A percentile compares a stretch with the other conserved stretches of the same genome.
Conservation (phyloP, 2,113 vertebrate species). For the Callionymus lyra region DNA sequence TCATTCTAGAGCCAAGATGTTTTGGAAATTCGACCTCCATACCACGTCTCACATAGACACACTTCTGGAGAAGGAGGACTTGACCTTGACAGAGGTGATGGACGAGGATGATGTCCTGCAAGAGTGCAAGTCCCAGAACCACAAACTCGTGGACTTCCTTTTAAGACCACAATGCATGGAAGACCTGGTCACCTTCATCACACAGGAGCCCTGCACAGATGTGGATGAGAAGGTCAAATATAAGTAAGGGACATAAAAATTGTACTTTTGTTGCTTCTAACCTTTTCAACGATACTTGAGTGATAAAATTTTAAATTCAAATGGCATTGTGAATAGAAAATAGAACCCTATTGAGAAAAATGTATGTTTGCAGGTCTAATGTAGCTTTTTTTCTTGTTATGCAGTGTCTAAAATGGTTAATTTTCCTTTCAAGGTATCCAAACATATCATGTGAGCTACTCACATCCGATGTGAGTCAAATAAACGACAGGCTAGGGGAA, state of each 20-base stretch:
- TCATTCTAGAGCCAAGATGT: conserved; percentile 81
- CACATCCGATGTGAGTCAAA: conserved; percentile 91
- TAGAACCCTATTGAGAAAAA: too few species aligned
- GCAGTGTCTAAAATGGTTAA: not conserved
- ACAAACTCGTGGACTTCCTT: conserved; percentile 94
- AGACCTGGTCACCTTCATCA: conserved; percentile 92
- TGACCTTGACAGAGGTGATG: conserved; percentile 92
- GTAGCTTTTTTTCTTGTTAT: too few species aligned
- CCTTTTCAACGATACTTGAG: too few species aligned
- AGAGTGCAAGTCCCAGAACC: conserved; percentile 98
- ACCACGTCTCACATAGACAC: conserved; percentile 98
- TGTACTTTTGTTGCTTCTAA: too few species aligned
- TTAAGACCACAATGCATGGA: conserved; percentile 91
- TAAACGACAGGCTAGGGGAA: conserved; percentile 92
- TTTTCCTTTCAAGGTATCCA: conserved; percentile 73
- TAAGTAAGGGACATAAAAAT: conserved; percentile 72
- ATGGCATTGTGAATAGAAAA: too few species aligned
- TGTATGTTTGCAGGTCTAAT: too few species aligned
- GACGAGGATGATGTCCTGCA: conserved; percentile 97
- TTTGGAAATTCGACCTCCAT: conserved; percentile 99
- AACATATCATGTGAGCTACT: conserved; percentile 98
- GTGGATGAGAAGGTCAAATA: conserved; percentile 97
- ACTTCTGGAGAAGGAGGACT: conserved; percentile 94
- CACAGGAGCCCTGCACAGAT: conserved; percentile 86
- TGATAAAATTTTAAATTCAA: too few species aligned